Base-by-base conservation (phyloP, 2,113 vertebrate genomes). In the Fregetta grallaria region DNA sequence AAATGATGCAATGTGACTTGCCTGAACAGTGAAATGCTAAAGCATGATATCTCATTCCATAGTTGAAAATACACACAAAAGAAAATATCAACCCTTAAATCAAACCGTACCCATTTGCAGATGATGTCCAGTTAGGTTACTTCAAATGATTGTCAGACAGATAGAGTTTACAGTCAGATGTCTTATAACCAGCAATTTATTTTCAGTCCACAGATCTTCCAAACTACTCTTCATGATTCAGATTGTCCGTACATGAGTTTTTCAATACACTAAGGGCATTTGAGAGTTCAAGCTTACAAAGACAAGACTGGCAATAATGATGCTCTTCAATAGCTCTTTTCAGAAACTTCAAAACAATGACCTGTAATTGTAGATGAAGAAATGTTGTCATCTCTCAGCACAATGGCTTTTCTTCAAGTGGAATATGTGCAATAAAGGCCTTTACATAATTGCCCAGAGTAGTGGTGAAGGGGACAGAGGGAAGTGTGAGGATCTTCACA, bases 311-410 rank as follows among this genome's bases (percentile, higher is more conserved):
- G 3, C 74, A 68, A 34, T 86, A 93, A 93, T 79, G 62, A 90
- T 65, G 38, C 20, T 83, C 17, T 88, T 94, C 87, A 79, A 78
- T 27, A 73, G 36, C 58, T 65, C 40, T 91, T 88, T 90, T 91
- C 53, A 96, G 55, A 96, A 87, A 90, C 36, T 85, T 94, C 71
- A 83, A 90, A 94, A 94, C 93, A 90, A 76, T 86, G 85, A 76
- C n/a, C 45, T 86, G 23, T 72, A 92, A 93, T 90, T 88, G 45
- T 17, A 86, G 42, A 42, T 66, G 36, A 63, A 94, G 36, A 92
- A 88, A 74, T 40, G 44, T 76, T 82, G 52, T 62, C 58, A 42
- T 55, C 12, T 70, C 53, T 93, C 49, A 66, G 58, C 50, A 94
- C 29, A 95, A 90, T 30, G 50, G 13, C 15, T 76, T 88, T 58